Evolutionary conservation across 2,797 vertebrate species (phyloP), one percentile per base, ranked within the genome.

Genomic region (Otus scops): DNA sequence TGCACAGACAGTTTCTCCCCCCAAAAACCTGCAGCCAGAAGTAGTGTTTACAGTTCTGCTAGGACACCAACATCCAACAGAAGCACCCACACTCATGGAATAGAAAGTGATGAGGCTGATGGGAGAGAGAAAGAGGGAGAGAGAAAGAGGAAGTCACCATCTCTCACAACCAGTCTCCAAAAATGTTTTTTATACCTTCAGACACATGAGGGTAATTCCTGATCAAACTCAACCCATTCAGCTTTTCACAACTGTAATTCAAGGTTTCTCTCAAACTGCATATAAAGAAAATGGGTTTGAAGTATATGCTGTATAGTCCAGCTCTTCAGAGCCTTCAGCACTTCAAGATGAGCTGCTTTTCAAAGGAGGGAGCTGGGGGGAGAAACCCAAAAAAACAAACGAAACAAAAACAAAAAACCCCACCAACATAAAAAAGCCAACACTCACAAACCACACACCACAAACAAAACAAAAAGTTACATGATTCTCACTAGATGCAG

Each of bases 21-120:
- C 2, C 7, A 76, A 74, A 74, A 70, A 32, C 9, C 12, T 36
- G 6, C 16, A 56, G 22, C 36, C 18, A 50, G 38, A 81, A 61
- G 7, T 8, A 28, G 24, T 1, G 1, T 34, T 89, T 20, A 39
- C 5, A 38, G 2, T 67, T 84, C 34, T 54, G 15, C 32, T 51
- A 23, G 23, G 17, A 80, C 64, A 78, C 7, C 15, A 53, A 11
- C 2, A 47, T 32, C 8, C 47, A 50, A 50, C 10, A 75, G 41
- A 79, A 61, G 3, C 0, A 0, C 7, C 9, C 4, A 24, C 3
- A 2, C 7, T 50, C 27, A 36, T 1, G 3, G 21, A 38, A 45
- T 2, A 63, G 13, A 50, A 75, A 79, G 17, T 7, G 6, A 54
- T 24, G 23, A 57, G 27, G 13, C 38, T 73, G 14, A 83, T 10